These are phyloP conservation scores for Tetraneura akinire DNA, from an alignment of 1,140 invertebrate species.

Conservation along the genomic window DNA sequence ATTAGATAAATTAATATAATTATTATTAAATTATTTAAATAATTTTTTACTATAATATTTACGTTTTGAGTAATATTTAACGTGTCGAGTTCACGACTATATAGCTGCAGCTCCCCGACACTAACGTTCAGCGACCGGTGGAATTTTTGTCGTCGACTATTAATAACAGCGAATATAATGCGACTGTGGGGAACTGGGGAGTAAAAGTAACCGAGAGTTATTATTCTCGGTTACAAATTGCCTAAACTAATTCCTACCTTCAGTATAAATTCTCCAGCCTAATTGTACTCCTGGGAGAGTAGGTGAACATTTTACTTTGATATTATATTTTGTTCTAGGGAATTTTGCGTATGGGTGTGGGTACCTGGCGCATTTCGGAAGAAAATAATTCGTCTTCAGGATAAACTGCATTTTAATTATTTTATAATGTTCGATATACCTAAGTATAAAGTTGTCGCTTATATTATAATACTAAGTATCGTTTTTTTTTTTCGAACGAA, in stretches of 20 bases:
- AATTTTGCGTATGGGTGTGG: background rate
- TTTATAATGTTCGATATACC: background rate
- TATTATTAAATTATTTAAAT: too few relatives aligned
- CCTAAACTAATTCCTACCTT: background rate
- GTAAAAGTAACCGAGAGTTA: slow-evolving; percentile 24
- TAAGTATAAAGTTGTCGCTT: too few relatives aligned
- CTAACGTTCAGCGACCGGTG: background rate
- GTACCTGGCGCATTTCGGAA: background rate
- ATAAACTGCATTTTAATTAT: background rate
- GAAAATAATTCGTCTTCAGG: background rate
- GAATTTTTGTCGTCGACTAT: slow-evolving; percentile 20
- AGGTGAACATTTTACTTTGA: background rate
- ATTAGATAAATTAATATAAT: too few relatives aligned
- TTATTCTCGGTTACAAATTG: slow-evolving; percentile 20
- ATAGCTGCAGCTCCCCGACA: too few relatives aligned
- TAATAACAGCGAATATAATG: slow-evolving; percentile 7
- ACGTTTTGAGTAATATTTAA: background rate
- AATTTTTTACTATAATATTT: background rate
- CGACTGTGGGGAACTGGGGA: slow-evolving; percentile 16
- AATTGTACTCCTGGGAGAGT: slow-evolving; percentile 7
- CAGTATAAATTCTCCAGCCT: background rate
- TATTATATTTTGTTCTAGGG: slow-evolving; percentile 7
- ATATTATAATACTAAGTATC: too few relatives aligned
- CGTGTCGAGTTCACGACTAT: too few relatives aligned
- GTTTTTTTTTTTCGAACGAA: too few relatives aligned